phyloP scores from a whole-genome alignment of 2,888 invertebrate genomes.

The Nasonia oneida region DNA sequence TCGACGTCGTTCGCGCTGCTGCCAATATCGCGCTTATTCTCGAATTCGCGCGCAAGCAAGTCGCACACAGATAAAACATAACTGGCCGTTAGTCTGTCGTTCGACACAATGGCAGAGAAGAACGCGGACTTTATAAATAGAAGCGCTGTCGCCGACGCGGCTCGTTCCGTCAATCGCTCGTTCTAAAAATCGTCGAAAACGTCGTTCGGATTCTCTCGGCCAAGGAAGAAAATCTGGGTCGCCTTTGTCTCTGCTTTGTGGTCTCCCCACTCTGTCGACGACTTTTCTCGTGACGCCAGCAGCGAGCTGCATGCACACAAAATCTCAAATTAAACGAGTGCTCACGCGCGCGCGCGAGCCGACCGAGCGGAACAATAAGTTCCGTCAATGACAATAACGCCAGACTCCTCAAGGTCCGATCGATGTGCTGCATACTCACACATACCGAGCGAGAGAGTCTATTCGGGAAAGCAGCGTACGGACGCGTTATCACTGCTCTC shows the following conservation, averaged over 20 bases:
- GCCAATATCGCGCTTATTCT: constrained; percentile 53
- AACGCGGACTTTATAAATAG: constrained; percentile 56
- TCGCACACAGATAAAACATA: constrained; percentile 47
- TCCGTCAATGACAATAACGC: constrained; percentile 42
- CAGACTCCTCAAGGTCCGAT: constrained; percentile 46
- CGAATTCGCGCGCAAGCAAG: constrained; percentile 22
- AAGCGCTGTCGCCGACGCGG: constrained; percentile 41
- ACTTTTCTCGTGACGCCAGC: constrained; percentile 26
- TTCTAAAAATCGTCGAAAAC: constrained; percentile 63
- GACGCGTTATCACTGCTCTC: neutral
- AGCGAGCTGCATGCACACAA: constrained; percentile 40
- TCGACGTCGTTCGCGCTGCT: constrained; percentile 50
- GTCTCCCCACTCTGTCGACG: neutral
- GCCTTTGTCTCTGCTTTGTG: constrained; percentile 47
- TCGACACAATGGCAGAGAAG: constrained; percentile 60
- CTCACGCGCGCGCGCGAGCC: neutral
- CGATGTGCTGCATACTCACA: constrained; percentile 24
- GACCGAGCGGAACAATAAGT: constrained; percentile 34
- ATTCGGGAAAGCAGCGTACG: neutral
- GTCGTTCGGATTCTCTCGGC: constrained; percentile 52
- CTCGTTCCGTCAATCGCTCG: constrained; percentile 63
- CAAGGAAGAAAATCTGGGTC: constrained; percentile 59
- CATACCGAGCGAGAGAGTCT: neutral
- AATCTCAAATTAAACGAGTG: constrained; percentile 52
- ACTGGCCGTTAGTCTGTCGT: constrained; percentile 61